Percentiles rank a stretch among this genome's conserved stretches.
These are phyloP conservation scores for Myrmecobius fasciatus DNA, from an alignment of 2,113 vertebrate species.

Conservation along the genomic window DNA sequence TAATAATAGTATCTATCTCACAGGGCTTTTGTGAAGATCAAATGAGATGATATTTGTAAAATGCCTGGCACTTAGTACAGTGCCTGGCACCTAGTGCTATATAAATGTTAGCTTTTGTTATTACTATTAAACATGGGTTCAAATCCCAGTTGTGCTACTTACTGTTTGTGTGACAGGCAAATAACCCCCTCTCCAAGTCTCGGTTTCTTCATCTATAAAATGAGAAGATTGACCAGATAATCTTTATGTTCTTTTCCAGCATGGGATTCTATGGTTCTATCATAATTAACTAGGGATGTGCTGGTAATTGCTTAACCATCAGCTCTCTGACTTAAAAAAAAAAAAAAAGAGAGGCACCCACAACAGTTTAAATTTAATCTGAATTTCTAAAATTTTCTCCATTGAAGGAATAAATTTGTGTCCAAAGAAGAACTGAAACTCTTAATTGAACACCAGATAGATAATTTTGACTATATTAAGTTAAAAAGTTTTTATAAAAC, in stretches of 20 bases:
- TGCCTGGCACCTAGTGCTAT: neutral
- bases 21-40: neutral
- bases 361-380: too few species aligned
- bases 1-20: neutral
- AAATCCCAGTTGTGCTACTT: neutral
- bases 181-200: neutral
- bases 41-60: neutral
- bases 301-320: neutral
- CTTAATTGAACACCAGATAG: too few species aligned
- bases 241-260: neutral
- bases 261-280: neutral
- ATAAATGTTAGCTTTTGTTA: neutral
- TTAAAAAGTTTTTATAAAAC: too few species aligned
- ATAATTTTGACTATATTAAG: too few species aligned
- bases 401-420: too few species aligned
- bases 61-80: neutral
- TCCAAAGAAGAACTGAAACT: too few species aligned
- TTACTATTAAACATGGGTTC: neutral
- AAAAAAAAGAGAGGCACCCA: neutral
- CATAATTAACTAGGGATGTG: neutral
- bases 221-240: neutral
- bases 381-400: too few species aligned
- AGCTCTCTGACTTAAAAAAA: neutral
- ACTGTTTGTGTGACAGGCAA: neutral
- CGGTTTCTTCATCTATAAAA: neutral